Base-by-base conservation (phyloP, 2,113 vertebrate genomes). In the Mirza zaza region DNA sequence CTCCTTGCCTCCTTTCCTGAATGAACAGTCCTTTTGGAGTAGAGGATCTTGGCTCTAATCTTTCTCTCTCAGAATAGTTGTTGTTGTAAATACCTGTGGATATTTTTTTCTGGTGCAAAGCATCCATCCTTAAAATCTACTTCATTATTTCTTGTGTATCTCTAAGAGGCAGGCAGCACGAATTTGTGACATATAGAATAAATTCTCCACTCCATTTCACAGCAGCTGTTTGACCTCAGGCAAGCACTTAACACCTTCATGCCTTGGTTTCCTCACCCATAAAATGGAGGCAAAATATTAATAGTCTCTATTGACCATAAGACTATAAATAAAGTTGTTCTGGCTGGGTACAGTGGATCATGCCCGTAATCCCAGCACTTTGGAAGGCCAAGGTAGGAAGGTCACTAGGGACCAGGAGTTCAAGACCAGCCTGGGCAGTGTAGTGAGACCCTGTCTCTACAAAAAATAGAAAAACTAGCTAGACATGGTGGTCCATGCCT, bases 121-220 rank as follows among this genome's bases (percentile, higher is more conserved):
- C n/a, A 1, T 48, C 25, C 67, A 70, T 67, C 42, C 27, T 96
- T 96, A 65, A 71, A 76, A 81, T 63, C 20, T 52, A 55, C 70
- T 82, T 50, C 36, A 90, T 96, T 89, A 92, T 76, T 68, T 45
- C n/a, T 81, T 90, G 12, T 55, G 50, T 73, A 14, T 82, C 85
- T 87, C 59, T 67, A 89, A 55, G 42, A 90, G 27, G 68, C 55
- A 83, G 55, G 39, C 8, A 6, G 27, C 27, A 36, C 76, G 55
- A 55, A 79, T 3, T 36, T 67, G 34, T 84, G n/a, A 76, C 11
- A 42, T 61, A 32, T 2, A 61, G 65, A 68, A 50, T 55, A 23
- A 45, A 29, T 95, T 89, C 13, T 21, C 17, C 4, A 34, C n/a
- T 95, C 48, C 15, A 20, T 67, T 61, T 55, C 57, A 45, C 59